These are phyloP conservation scores for Aratinga solstitialis DNA, from an alignment of 2,797 vertebrate genomes.

Conservation along the genomic window DNA sequence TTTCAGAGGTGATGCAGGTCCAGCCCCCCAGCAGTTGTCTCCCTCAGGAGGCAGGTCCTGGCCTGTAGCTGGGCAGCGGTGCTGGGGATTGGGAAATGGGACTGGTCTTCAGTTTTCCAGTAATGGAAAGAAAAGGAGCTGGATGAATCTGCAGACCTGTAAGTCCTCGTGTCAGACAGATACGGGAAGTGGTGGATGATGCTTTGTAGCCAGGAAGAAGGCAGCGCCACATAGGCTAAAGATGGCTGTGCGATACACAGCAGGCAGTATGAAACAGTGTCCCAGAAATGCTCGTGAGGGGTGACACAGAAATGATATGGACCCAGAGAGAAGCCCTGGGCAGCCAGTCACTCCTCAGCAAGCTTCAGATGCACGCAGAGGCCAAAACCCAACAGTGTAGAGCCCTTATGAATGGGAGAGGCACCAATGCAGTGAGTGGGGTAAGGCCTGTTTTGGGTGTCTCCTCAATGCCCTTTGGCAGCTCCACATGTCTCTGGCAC, in stretches of 20 bases:
- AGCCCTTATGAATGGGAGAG: neutral
- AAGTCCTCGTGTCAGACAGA: neutral
- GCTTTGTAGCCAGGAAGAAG: neutral
- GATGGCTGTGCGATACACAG: neutral
- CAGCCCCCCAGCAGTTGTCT: neutral
- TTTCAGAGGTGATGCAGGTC: neutral
- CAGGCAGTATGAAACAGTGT: rapidly evolving
- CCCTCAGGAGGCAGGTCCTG: neutral
- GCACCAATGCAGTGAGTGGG: neutral
- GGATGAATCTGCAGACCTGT: neutral
- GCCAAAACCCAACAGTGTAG: neutral
- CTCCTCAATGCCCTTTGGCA: neutral
- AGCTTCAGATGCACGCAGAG: neutral
- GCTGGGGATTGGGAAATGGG: neutral
- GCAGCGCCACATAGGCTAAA: neutral
- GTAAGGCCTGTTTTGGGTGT: neutral
- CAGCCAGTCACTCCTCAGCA: neutral
- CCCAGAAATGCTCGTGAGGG: rapidly evolving
- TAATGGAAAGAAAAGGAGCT: neutral
- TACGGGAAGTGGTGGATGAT: rapidly evolving
- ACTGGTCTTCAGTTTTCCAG: neutral
- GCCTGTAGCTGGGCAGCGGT: neutral
- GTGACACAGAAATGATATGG: neutral
- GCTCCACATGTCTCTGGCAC: neutral
- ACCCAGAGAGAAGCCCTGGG: neutral